Evolutionary conservation across 2,888 invertebrate species (phyloP).

Genomic region (Perithous albicinctus): DNA sequence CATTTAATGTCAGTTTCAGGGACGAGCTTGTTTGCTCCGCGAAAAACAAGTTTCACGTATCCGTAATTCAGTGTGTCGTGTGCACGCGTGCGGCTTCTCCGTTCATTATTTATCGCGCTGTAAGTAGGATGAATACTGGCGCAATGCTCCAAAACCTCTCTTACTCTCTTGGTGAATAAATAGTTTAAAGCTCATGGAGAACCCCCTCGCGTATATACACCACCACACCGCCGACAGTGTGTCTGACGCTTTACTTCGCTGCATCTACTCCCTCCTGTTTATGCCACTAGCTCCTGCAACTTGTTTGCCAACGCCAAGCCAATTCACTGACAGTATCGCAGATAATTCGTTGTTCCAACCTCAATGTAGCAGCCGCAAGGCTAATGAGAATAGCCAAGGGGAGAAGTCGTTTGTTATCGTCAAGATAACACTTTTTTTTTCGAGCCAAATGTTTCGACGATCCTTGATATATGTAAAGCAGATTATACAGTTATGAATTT

Average conservation of each 20-base stretch:
- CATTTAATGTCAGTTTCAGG: constrained; percentile 19
- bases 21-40: background rate
- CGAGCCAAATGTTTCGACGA: background rate
- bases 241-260: constrained; percentile 44
- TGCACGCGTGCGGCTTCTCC: constrained; percentile 12
- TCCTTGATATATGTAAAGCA: background rate
- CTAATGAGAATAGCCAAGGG: background rate
- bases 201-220: constrained; percentile 12
- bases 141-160: constrained; percentile 24
- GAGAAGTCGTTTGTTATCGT: background rate
- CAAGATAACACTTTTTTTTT: background rate
- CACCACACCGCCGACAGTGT: constrained; percentile 31
- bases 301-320: constrained; percentile 48
- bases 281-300: background rate
- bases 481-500: background rate
- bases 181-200: constrained; percentile 29
- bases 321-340: constrained; percentile 59
- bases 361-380: background rate
- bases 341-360: constrained; percentile 14
- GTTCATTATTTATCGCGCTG: constrained; percentile 52
- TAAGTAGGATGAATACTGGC: constrained; percentile 40
- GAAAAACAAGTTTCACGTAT: background rate
- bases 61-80: constrained; percentile 9
- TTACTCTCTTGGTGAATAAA: constrained; percentile 39
- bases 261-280: background rate